phyloP scores from a whole-genome alignment of 1,140 invertebrate genomes.

The Lepidurus apus region DNA sequence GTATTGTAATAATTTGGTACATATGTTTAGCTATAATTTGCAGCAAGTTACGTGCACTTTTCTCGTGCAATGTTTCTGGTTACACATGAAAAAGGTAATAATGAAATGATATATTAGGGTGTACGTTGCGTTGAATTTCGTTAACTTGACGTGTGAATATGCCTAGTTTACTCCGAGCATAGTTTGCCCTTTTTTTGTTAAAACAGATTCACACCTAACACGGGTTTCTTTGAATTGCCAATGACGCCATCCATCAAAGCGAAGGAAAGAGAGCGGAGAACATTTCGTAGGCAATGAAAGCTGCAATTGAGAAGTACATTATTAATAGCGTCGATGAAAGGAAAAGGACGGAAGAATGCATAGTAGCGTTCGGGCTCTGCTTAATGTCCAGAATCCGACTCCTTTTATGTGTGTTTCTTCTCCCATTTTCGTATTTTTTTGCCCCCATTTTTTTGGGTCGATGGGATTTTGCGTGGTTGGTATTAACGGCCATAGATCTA shows the following conservation, averaged over 20 bases:
- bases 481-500: background rate
- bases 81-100: too few relatives aligned
- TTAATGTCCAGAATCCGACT: slow-evolving; percentile 1
- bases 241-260: background rate
- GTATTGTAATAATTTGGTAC: too few relatives aligned
- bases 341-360: background rate
- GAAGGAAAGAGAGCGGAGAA: background rate
- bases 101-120: too few relatives aligned
- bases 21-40: too few relatives aligned
- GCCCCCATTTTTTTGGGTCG: background rate
- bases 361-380: background rate
- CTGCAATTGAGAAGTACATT: background rate
- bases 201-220: background rate
- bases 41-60: too few relatives aligned
- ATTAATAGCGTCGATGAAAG: background rate
- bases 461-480: background rate
- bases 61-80: too few relatives aligned
- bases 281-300: background rate
- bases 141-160: too few relatives aligned
- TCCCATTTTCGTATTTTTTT: background rate
- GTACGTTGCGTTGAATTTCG: too few relatives aligned
- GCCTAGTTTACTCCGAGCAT: too few relatives aligned
- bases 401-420: slow-evolving; percentile 19
- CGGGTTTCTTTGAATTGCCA: background rate
- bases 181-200: background rate